Conservation (phyloP, 2,113 vertebrate species). For the Mirza zaza region DNA sequence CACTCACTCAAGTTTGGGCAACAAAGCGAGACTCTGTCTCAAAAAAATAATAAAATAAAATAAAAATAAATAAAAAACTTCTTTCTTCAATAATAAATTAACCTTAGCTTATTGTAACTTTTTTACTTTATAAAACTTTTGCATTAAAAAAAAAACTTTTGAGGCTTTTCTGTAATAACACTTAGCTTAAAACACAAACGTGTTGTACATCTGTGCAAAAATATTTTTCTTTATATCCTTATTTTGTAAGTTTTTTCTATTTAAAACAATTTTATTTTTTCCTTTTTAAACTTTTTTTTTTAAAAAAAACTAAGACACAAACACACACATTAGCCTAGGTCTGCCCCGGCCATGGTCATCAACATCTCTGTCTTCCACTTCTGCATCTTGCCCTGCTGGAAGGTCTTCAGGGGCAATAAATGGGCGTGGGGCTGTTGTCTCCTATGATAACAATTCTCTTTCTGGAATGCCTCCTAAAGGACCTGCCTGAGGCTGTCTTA, state of each 20-base stretch:
- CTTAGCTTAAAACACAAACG: background rate
- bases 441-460: background rate
- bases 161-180: background rate
- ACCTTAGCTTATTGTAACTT: background rate
- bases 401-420: background rate
- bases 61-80: too few relatives aligned
- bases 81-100: background rate
- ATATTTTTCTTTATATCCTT: background rate
- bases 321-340: background rate
- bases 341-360: background rate
- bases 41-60: too few relatives aligned
- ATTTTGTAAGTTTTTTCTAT: background rate
- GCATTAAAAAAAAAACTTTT: background rate
- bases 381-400: background rate
- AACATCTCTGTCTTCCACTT: background rate
- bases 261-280: background rate
- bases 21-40: too few relatives aligned
- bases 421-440: background rate
- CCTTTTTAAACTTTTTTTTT: background rate
- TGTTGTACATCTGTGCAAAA: background rate
- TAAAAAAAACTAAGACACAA: background rate
- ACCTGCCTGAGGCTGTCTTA: background rate
- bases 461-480: background rate
- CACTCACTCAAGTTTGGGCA: too few relatives aligned
- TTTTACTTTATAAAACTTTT: background rate